These are phyloP conservation scores for Bursaphelenchus okinawaensis DNA, from an alignment of 2,888 invertebrate genomes.

Conservation along the genomic window DNA sequence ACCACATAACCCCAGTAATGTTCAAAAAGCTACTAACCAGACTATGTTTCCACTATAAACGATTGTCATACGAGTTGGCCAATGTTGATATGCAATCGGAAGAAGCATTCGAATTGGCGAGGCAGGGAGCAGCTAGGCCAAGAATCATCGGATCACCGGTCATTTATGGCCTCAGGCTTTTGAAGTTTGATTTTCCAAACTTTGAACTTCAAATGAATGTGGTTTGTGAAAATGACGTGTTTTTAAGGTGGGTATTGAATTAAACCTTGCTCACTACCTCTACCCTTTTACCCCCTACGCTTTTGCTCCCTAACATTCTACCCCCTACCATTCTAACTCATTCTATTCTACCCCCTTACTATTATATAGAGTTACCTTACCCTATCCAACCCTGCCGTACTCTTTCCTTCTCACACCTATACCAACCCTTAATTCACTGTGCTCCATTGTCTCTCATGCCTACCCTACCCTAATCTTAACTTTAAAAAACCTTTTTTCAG, in stretches of 20 bases:
- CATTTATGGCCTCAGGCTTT: conserved; percentile 67
- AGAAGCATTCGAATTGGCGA: conserved; percentile 58
- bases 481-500: conserved; percentile 64
- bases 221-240: conserved; percentile 73
- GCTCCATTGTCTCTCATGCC: too few relatives aligned
- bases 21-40: conserved; percentile 71
- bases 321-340: too few relatives aligned
- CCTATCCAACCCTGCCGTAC: too few relatives aligned
- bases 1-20: conserved; percentile 68
- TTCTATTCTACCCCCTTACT: too few relatives aligned
- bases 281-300: too few relatives aligned
- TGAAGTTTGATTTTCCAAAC: conserved; percentile 74
- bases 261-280: too few relatives aligned
- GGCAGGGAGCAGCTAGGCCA: conserved; percentile 17
- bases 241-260: conserved; percentile 70
- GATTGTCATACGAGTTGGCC: conserved; percentile 42
- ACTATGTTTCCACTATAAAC: conserved; percentile 41
- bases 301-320: too few relatives aligned
- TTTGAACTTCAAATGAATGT: conserved; percentile 82
- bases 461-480: too few relatives aligned
- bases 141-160: conserved; percentile 29
- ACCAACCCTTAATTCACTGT: too few relatives aligned
- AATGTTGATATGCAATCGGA: conserved; percentile 80
- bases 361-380: too few relatives aligned
- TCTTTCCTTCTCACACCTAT: conserved; percentile 58